Base-by-base conservation (phyloP, 1,140 invertebrate genomes). In the Piezodorus guildinii region DNA sequence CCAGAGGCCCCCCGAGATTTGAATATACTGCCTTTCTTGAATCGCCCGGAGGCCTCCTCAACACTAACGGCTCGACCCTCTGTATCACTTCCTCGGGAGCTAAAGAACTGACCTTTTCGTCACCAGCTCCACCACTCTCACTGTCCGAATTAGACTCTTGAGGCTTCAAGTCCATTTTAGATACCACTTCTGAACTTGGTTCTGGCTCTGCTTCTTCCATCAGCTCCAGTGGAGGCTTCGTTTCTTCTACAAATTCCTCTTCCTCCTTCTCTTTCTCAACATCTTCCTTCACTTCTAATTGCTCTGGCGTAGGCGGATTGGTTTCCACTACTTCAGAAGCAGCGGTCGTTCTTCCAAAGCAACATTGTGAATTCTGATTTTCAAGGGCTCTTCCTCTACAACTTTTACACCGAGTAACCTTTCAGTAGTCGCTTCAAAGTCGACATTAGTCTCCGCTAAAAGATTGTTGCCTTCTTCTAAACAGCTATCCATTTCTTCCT, bases 21-120 rank as follows among this genome's bases (percentile, higher is more conserved):
- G 71, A 94, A 94, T 72, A 94, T 92, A 70, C 88, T 91, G 56
- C 87, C 87, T 73, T 92, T 71, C 62, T 62, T 71, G 0, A 66
- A 54, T 21, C 66, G 60, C 0, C 46, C 64, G 49, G 21, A 23
- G 58, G 63, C 45, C 63, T 64, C 17, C 59, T 30, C 19, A 61
- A 43, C 9, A 64, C 66, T 39, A 45, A 9, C 5, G 52, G 65
- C 46, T 66, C 62, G 16, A 45, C 59, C 14, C 27, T 23, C 45
- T 68, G 54, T 3, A 52, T 52, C 10, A 15, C 19, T 17, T 49
- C 52, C 25, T 62, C 63, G 71, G 17, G 45, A 54, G 43, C 43
- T 61, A 39, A n/a, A 68, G 66, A 25, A 69, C 44, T 15, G 44
- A 25, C 4, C 2, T 8, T 30, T 15, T 19, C 21, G 0, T 45